These are phyloP conservation scores for Drosophila gunungcola DNA, from an alignment of 1,140 invertebrate genomes.

Conservation along the genomic window DNA sequence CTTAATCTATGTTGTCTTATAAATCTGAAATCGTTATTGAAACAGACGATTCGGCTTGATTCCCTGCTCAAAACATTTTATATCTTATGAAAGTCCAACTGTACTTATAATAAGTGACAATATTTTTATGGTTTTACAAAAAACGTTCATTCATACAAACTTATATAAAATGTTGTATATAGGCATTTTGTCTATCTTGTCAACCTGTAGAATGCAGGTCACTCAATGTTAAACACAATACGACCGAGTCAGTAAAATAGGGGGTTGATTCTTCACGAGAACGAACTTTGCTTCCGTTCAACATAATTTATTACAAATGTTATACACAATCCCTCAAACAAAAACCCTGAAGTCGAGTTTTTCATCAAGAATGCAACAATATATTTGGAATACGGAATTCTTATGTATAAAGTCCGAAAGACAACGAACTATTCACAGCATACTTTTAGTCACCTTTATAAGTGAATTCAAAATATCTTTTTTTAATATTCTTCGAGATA, in stretches of 20 bases:
- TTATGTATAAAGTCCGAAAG: too few species aligned
- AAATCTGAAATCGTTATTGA: too few species aligned
- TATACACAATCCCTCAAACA: background rate
- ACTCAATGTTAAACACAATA: constrained; percentile 1
- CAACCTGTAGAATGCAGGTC: constrained; percentile 41
- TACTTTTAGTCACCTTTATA: too few species aligned
- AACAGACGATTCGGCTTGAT: too few species aligned
- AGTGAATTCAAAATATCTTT: too few species aligned
- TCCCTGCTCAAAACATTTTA: background rate
- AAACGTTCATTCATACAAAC: background rate
- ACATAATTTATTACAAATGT: background rate
- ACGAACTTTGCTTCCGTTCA: constrained; percentile 24
- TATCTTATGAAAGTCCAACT: background rate
- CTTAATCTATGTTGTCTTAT: too few species aligned
- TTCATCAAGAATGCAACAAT: too few species aligned
- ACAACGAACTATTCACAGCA: too few species aligned
- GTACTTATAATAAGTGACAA: constrained; percentile 8
- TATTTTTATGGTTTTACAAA: constrained; percentile 8
- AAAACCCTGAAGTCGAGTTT: too few species aligned
- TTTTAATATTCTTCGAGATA: too few species aligned
- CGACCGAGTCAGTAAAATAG: constrained; percentile 9
- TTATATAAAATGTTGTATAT: background rate
- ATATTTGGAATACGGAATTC: too few species aligned
- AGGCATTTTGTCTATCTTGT: constrained; percentile 12
- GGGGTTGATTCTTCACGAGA: constrained; percentile 29